Evolutionary conservation across 2,113 vertebrate genomes (phyloP), one percentile per base, ranked within the genome.

Genomic region (Nanger granti): DNA sequence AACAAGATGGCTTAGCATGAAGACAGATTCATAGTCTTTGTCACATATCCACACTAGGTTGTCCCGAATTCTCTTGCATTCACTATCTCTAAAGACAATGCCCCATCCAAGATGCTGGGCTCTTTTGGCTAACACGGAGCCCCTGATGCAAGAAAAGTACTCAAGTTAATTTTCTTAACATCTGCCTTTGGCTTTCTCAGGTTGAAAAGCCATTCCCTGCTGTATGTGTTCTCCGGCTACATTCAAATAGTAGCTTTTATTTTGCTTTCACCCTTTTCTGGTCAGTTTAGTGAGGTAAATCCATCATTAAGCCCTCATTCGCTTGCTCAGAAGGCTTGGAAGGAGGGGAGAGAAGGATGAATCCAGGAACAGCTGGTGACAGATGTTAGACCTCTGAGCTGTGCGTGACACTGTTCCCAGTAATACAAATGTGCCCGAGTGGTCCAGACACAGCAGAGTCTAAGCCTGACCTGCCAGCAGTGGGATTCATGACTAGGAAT

Each of bases 261-360:
- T 92, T 85, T 88, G 60, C 76, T 86, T 93, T 60, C 54, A 66
- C 83, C 66, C 76, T 91, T 89, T 97, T 88, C 95, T 86, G 91
- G 90, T 89, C 90, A 87, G 87, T 88, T 95, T 89, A 87, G 15
- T 91, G 62, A 28, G 66, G 89, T 89, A 94, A 94, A 95, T 97
- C 93, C 83, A 93, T 95, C 86, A 54, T 34, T 69, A 86, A 91
- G 20, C 59, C 59, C 49, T 94, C 91, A 37, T 97, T 97, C 95
- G 76, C 91, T 95, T 83, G 88, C 89, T 93, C 87, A 73, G 93
- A 89, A 84, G 76, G 84, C 86, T 95, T 52, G 59, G 89, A 84
- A 87, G 9, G 24, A 92, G 84, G 22, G 9, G 29, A 60, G 86
- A 89, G 85, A 96, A 87, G 79, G 95, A 94, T 62, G 92, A 89